Base-by-base conservation (phyloP, 1,140 invertebrate genomes). In the Trichonephila clavipes region DNA sequence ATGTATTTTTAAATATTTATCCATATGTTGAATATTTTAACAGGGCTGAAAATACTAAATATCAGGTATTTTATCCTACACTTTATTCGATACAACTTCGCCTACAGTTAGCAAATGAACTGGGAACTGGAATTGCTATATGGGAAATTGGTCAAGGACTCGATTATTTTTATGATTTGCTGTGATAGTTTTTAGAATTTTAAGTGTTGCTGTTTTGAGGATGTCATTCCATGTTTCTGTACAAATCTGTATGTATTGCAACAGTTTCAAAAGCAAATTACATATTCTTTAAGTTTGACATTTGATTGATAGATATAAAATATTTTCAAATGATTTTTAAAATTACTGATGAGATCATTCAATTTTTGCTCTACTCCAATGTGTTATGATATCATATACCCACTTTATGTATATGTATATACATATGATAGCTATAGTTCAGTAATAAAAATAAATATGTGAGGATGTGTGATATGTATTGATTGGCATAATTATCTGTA, bases 81-180 rank as follows among this genome's bases (percentile, higher is more conserved):
- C 96, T 99, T 10, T 97, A 97, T 95, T 99, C 98, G 0, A 97
- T 99, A 92, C 96, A 98, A 89, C 96, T 97, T 95, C 96, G 98
- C 94, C 96, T 99, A 21, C 97, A 98, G 90, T 96, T 99, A 21
- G 98, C 98, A 1, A 95, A 96, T 94, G 96, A 98, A 95, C 96
- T 98, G 34, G 97, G 97, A 12, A 97, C 97, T 89, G 98, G 98
- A 7, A 96, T 99, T 82, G 97, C 98, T 0, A 98, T 99, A 95
- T 99, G 99, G 99, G 99, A 99, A 96, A 96, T 99, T 24, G 98
- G 99, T 7, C 98, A 99, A 96, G 99, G 99, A 64, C 96, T 99
- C 12, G 97, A 99, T 96, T 99, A 98, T 96, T 99, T 99, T 96
- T 99, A 98, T 96, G 98, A 99, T 97, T 96, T 99, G 95, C 96